Evolutionary conservation across 2,797 vertebrate genomes (phyloP).

Genomic region (Pangasius krempfi): DNA sequence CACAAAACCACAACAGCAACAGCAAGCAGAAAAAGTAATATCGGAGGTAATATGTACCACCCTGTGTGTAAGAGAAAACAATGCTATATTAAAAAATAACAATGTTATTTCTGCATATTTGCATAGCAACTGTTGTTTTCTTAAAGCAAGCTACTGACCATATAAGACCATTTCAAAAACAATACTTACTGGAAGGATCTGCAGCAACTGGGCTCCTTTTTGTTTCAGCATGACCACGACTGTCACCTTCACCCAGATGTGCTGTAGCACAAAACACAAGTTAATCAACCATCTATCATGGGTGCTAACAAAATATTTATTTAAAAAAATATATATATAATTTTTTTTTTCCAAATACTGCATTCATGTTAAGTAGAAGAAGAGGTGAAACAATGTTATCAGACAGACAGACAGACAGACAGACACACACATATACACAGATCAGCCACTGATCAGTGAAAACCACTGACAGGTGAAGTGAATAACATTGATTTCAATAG

Average conservation of each 20-base stretch:
- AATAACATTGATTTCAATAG: too few relatives aligned
- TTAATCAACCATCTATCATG: background rate
- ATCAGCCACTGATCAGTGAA: too few relatives aligned
- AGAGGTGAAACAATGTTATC: background rate
- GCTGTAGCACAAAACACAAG: background rate
- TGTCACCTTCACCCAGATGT: background rate
- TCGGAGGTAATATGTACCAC: accelerated
- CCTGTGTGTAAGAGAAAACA: conserved; percentile 21
- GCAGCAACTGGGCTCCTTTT: background rate
- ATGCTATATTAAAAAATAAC: background rate
- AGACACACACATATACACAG: too few relatives aligned
- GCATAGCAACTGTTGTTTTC: background rate
- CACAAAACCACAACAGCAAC: background rate
- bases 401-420: too few relatives aligned
- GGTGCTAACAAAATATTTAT: background rate
- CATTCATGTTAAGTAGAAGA: background rate
- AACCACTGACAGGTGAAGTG: too few relatives aligned
- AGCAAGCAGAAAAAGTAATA: background rate
- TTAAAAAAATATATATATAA: too few relatives aligned
- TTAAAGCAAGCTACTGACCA: background rate
- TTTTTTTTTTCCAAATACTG: background rate
- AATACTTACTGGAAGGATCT: background rate
- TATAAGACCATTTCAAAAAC: background rate
- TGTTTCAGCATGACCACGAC: background rate
- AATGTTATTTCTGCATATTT: background rate